These are phyloP conservation scores for Nycteola revayana DNA, from an alignment of 2,888 invertebrate genomes.

Conservation along the genomic window DNA sequence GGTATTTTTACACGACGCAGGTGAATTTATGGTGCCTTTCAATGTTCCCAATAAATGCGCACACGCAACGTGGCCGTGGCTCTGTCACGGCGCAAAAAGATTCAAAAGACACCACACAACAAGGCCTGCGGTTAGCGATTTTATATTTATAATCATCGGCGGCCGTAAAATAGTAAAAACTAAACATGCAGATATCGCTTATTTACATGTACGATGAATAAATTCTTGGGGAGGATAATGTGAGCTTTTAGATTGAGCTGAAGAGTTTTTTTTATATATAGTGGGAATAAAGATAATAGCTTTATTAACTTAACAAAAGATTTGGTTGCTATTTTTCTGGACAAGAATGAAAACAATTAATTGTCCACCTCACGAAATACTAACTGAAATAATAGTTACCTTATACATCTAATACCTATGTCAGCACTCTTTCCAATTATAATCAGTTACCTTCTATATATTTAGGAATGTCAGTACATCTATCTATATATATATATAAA, in stretches of 20 bases:
- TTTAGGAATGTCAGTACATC: too few species aligned
- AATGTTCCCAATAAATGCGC: conserved; percentile 56
- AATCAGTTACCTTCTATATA: too few species aligned
- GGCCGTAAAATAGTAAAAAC: conserved; percentile 49
- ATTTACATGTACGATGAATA: conserved; percentile 36
- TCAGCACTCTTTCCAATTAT: too few species aligned
- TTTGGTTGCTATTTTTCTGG: background rate
- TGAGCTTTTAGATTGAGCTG: too few species aligned
- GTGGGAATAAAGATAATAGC: too few species aligned
- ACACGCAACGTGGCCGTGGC: conserved; percentile 50
- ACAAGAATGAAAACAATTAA: too few species aligned
- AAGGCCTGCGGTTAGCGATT: conserved; percentile 61
- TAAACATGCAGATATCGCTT: conserved; percentile 42
- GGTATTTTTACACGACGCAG: conserved; percentile 46
- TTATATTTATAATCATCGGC: conserved; percentile 58
- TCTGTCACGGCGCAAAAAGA: conserved; percentile 48
- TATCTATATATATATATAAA: too few species aligned
- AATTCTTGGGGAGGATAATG: conserved; percentile 16
- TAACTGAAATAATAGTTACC: too few species aligned
- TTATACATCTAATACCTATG: too few species aligned
- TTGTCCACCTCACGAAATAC: too few species aligned
- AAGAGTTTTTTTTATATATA: too few species aligned
- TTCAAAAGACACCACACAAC: conserved; percentile 44
- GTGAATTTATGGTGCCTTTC: conserved; percentile 57
- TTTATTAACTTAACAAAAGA: too few species aligned